Base-by-base conservation (phyloP, 2,888 invertebrate species). In the Dryobotodes eremita region DNA sequence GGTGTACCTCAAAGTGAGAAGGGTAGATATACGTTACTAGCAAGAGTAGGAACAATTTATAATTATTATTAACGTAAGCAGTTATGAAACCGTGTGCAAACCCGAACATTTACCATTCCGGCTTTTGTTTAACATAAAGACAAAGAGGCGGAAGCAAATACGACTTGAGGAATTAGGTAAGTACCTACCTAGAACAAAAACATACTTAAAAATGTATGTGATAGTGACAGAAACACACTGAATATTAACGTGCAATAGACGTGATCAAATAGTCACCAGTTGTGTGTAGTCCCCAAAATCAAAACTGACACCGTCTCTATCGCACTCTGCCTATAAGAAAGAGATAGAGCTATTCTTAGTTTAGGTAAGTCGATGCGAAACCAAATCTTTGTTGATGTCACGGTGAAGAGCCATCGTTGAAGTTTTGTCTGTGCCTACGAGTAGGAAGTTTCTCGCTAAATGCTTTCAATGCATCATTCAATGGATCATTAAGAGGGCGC, bases 1-100 rank as follows among this genome's bases (percentile, higher is more conserved):
- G 71, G 71, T 61, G 17, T 59, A 20, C 82, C 62, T 74, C 46
- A 36, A 82, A 50, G 46, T 72, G 71, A 72, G 42, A 61, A 61
- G 64, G 72, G 53, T 59, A 36, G n/a, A 20, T 42, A 48, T 13
- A 31, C 26, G 50, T 55, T 66, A n/a, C 20, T 5, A 48, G 31
- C 7, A 76, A 50, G 17, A 36, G 26, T 76, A 6, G 17, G 42
- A 55, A 55, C 8, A 74, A 55, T 57, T 50, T 74, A 68, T 64
- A 36, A 36, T 36, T 36, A 36, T 36, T 36, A 36, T 36, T 36
- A 42, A 26, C 23, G 15, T 50, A 42, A 50, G 20, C n/a, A 42
- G 42, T 50, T 66, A 50, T 59, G 50, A 77, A 17, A 50, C 57
- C 8, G 17, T 23, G 1, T 15, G 26, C 1, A 50, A 70, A 75